Percentiles rank a stretch among this genome's conserved stretches.
These are phyloP conservation scores for Philaethria dido DNA, from an alignment of 2,888 invertebrate genomes.

Conservation along the genomic window DNA sequence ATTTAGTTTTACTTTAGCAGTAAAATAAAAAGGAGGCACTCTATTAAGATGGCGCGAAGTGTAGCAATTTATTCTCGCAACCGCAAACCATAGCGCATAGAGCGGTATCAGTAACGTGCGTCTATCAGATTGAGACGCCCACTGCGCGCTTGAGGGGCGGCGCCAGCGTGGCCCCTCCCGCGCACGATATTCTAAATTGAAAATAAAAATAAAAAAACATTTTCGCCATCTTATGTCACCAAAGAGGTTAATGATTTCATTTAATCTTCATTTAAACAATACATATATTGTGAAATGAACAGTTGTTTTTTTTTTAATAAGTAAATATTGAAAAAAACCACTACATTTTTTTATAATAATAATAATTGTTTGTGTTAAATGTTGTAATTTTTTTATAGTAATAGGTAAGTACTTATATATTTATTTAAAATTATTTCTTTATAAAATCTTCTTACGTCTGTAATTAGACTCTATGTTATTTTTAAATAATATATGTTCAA, in stretches of 20 bases:
- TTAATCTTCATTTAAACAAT: neutral
- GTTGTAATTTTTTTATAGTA: too few species aligned
- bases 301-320: neutral
- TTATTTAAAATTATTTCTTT: too few species aligned
- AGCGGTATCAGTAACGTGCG: conserved; percentile 39
- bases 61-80: conserved; percentile 42
- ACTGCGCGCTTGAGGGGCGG: conserved; percentile 71
- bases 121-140: conserved; percentile 56
- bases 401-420: too few species aligned
- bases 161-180: conserved; percentile 62
- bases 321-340: too few species aligned
- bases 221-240: conserved; percentile 38
- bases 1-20: neutral
- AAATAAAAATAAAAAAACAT: conserved; percentile 36
- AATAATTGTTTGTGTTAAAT: too few species aligned
- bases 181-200: conserved; percentile 33
- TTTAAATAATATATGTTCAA: too few species aligned
- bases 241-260: conserved; percentile 13
- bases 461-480: too few species aligned
- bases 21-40: conserved; percentile 24
- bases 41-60: conserved; percentile 42
- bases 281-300: neutral
- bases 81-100: conserved; percentile 44
- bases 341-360: too few species aligned
- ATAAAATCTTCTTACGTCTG: too few species aligned